Conservation (phyloP, 2,113 vertebrate genomes). For the Sturnira hondurensis region DNA sequence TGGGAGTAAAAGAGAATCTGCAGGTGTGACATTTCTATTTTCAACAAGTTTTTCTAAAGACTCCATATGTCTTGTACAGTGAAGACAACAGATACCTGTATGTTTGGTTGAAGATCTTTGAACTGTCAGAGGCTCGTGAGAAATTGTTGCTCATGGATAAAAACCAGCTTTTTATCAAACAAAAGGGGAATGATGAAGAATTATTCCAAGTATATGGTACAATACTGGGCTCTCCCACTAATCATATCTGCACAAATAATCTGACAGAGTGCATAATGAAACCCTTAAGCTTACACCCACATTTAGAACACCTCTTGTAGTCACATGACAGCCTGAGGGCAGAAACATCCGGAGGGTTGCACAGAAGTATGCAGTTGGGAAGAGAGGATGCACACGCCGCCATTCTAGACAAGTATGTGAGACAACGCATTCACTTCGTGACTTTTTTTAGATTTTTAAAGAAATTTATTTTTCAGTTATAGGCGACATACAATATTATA, state of each 20-base stretch:
- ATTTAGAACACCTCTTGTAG: not conserved
- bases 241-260: not conserved
- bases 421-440: not conserved
- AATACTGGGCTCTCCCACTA: not conserved
- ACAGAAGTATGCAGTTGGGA: not conserved
- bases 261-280: not conserved
- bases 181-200: not conserved
- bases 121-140: not conserved
- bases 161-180: not conserved
- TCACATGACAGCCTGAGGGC: not conserved
- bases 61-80: not conserved
- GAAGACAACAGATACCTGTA: not conserved
- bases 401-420: not conserved
- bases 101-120: not conserved
- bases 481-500: not conserved
- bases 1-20: not conserved
- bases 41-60: not conserved
- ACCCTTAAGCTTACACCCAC: not conserved
- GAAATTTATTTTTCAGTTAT: not conserved
- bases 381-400: not conserved
- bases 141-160: not conserved
- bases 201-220: not conserved
- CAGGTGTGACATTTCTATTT: not conserved
- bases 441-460: not conserved
- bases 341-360: not conserved